A percentile compares a stretch with the other conserved stretches of the same genome.
Evolutionary conservation across 2,797 vertebrate species (phyloP).

Genomic region (Paratrypauchen microcephalus): DNA sequence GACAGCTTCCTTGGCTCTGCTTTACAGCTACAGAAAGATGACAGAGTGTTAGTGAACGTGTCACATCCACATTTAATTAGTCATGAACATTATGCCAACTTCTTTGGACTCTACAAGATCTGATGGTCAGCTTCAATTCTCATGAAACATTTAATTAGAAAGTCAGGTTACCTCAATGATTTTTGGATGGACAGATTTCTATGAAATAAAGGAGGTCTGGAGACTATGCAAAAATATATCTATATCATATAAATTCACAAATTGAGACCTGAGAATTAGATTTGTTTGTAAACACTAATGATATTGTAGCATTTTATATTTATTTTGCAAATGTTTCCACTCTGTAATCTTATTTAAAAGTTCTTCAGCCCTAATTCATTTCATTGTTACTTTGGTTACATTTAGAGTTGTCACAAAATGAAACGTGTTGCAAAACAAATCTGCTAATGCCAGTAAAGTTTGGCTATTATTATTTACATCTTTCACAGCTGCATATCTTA

Average conservation of each 20-base stretch:
- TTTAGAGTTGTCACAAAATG: conserved; percentile 1
- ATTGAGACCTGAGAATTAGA: neutral
- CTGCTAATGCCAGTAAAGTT: conserved; percentile 18
- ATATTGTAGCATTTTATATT: conserved; percentile 5
- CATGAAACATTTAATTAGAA: neutral
- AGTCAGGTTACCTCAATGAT: conserved; percentile 12
- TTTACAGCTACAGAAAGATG: conserved; percentile 76
- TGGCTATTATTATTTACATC: conserved; percentile 25
- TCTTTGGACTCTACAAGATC: conserved; percentile 92
- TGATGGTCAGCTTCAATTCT: conserved; percentile 38
- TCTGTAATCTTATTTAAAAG: neutral
- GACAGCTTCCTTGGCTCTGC: conserved; percentile 86
- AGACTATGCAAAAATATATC: neutral
- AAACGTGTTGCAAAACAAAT: conserved; percentile 40
- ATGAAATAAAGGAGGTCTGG: neutral
- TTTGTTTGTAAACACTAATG: conserved; percentile 58
- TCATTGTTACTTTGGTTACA: neutral
- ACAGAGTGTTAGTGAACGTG: conserved; percentile 84
- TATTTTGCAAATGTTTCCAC: neutral
- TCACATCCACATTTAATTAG: conserved; percentile 78
- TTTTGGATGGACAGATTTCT: neutral
- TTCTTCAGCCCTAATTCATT: neutral
- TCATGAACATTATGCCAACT: conserved; percentile 81
- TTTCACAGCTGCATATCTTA: conserved; percentile 29
- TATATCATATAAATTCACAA: neutral